Conservation (phyloP, 2,113 vertebrate species). For the Hemibagrus wyckioides region DNA sequence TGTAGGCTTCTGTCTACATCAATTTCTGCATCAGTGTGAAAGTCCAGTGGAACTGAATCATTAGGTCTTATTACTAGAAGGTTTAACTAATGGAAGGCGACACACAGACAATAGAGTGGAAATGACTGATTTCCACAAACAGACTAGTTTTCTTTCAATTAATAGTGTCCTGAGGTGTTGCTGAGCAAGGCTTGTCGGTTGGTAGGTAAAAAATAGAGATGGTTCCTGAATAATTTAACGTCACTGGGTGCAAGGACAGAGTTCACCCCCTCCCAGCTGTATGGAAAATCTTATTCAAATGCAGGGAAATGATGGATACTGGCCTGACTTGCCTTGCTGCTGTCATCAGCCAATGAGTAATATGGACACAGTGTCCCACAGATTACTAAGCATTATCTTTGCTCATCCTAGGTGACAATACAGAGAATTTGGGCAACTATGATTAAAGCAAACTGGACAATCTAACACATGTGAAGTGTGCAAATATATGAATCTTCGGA, state of each 20-base stretch:
- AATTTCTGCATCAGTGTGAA: background rate
- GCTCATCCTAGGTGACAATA: background rate
- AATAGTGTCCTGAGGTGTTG: constrained; percentile 45
- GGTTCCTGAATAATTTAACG: constrained; percentile 54
- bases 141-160: constrained; percentile 42
- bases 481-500: background rate
- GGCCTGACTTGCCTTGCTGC: constrained; percentile 25
- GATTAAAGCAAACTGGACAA: constrained; percentile 26
- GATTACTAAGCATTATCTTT: constrained; percentile 23
- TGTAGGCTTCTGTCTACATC: background rate
- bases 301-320: constrained; percentile 55
- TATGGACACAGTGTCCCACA: background rate
- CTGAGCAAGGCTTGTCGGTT: constrained; percentile 25
- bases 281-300: constrained; percentile 63
- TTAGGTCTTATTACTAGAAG: background rate
- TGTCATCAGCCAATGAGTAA: background rate
- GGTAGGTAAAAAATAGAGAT: constrained; percentile 53
- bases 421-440: background rate
- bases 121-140: constrained; percentile 39
- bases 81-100: background rate
- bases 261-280: constrained; percentile 44
- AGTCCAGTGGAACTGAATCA: background rate
- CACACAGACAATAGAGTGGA: constrained; percentile 23
- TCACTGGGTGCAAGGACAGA: constrained; percentile 51
- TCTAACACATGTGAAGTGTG: constrained; percentile 1